These are phyloP conservation scores for Azorinus chamasolen DNA, from an alignment of 2,888 invertebrate genomes.

Conservation along the genomic window DNA sequence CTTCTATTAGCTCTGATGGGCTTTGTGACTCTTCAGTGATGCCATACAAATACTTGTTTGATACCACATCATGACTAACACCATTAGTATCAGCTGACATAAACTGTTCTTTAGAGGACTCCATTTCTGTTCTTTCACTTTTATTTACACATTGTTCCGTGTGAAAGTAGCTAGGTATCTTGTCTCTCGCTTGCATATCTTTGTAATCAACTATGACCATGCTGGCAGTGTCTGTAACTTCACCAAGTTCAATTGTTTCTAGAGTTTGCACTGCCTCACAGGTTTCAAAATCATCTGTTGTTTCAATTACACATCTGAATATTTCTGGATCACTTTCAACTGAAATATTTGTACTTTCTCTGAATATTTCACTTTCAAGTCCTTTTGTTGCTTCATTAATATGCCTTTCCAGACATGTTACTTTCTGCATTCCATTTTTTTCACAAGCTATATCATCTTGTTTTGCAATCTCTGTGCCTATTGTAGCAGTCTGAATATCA, in stretches of 20 bases:
- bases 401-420: background rate
- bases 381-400: background rate
- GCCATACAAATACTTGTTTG: slow-evolving; percentile 42
- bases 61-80: slow-evolving; percentile 1
- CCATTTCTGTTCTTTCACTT: background rate
- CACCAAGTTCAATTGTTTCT: slow-evolving; percentile 25
- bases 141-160: background rate
- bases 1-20: slow-evolving; percentile 40
- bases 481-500: background rate
- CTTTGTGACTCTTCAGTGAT: slow-evolving; percentile 47
- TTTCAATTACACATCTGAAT: slow-evolving; percentile 35
- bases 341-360: background rate
- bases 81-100: background rate
- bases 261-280: slow-evolving; percentile 41
- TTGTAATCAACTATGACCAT: slow-evolving; percentile 2
- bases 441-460: background rate
- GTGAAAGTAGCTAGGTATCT: background rate
- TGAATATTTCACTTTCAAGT: slow-evolving; percentile 8
- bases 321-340: slow-evolving; percentile 11
- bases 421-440: background rate
- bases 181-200: slow-evolving; percentile 4
- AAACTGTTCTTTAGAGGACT: background rate
- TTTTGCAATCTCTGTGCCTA: background rate
- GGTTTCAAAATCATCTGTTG: slow-evolving; percentile 35
- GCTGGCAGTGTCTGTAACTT: slow-evolving; percentile 11